Evolutionary conservation across 2,797 vertebrate genomes (phyloP), one percentile per base, ranked within the genome.

Genomic region (Lophius americanus): DNA sequence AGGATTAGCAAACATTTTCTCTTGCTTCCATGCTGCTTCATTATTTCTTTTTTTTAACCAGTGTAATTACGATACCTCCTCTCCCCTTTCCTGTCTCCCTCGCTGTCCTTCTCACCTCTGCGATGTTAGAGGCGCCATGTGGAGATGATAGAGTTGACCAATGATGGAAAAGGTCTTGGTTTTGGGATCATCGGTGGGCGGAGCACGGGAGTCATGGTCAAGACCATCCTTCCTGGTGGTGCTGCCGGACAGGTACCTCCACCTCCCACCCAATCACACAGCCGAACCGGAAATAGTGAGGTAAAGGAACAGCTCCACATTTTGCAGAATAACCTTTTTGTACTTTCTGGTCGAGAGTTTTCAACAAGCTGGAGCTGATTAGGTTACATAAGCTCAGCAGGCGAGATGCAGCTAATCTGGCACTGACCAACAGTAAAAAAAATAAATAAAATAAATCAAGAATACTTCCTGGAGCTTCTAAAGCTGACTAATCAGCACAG

Each of bases 151-250:
- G 96, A 97, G 69, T 76, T 98, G 86, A 92, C 89, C 70, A 98
- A 98, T 6, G 97, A 98, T 73, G 96, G 96, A 3, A 96, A 95
- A 14, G 96, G 97, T 46, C 93, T 99, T 50, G 97, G 97, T 61
- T 99, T 99, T 89, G 96, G 97, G 53, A 98, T 99, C 66, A 91
- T 99, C n/a, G 97, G 96, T 75, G 96, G 96, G 76, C 94, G 93
- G 73, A 93, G 94, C 81, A 95, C 95, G 37, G 96, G 97, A 10
- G 95, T 97, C 51, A 95, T 98, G 82, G 96, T 99, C 62, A 98
- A 98, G 90, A 98, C 96, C 51, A 97, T 99, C 61, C 88, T 98
- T 3, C 95, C 96, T 6, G 94, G 95, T 73, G 98, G 97, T 64
- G 94, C 95, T 48, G 97, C 97, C 51, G 96, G 96, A 86, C 93